These are phyloP conservation scores for Tenualosa ilisha DNA, from an alignment of 2,797 vertebrate species.

Conservation along the genomic window DNA sequence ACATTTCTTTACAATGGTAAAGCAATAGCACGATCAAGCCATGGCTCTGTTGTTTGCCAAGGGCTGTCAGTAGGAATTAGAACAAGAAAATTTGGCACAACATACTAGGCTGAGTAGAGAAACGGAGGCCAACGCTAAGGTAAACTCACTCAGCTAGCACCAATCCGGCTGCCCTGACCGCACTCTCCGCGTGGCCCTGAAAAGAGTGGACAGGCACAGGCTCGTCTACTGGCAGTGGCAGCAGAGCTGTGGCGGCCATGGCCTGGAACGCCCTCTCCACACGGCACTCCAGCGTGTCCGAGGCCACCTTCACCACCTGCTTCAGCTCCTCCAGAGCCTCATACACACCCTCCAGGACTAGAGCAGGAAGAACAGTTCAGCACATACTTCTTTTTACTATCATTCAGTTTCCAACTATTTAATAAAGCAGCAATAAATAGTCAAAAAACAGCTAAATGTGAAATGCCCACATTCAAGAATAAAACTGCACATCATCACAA, in stretches of 20 bases:
- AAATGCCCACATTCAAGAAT: background rate
- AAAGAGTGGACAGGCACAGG: constrained; percentile 67
- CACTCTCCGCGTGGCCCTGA: constrained; percentile 66
- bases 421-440: too few species aligned
- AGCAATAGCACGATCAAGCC: too few species aligned
- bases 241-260: constrained; percentile 69
- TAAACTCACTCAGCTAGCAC: constrained; percentile 66
- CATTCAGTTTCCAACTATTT: too few species aligned
- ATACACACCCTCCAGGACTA: constrained; percentile 68
- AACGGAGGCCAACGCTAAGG: background rate
- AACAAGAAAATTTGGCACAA: too few species aligned
- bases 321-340: constrained; percentile 67
- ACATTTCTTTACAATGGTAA: too few species aligned
- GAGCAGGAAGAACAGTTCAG: background rate
- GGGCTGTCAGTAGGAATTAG: too few species aligned
- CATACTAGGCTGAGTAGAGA: too few species aligned
- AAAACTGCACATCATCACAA: too few species aligned
- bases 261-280: constrained; percentile 71
- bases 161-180: constrained; percentile 57
- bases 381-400: too few species aligned
- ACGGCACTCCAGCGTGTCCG: constrained; percentile 79
- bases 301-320: constrained; percentile 62
- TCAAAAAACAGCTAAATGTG: too few species aligned
- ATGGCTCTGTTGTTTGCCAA: too few species aligned
- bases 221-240: constrained; percentile 73